phyloP scores from a whole-genome alignment of 2,113 vertebrate genomes.

The Irena cyanogastra region DNA sequence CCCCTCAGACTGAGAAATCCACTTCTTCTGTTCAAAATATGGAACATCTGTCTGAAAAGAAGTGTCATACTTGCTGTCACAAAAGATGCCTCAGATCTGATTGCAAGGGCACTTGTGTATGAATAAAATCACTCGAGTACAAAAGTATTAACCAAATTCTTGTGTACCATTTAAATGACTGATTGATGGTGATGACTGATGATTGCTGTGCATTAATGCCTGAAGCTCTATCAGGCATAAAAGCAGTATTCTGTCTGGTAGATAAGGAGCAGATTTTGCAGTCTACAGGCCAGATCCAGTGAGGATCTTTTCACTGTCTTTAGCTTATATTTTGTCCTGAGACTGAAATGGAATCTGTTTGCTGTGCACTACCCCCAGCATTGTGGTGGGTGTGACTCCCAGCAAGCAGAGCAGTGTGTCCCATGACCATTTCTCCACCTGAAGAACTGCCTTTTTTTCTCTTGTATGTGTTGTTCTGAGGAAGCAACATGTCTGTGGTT shows the following conservation, averaged over 20 bases:
- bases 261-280: background rate
- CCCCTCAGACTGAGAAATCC: background rate
- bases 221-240: background rate
- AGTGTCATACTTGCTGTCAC: background rate
- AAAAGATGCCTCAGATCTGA: slow-evolving; percentile 42
- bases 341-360: background rate
- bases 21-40: background rate
- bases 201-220: background rate
- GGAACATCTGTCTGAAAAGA: slow-evolving; percentile 24
- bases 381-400: accelerated
- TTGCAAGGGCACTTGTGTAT: slow-evolving; percentile 47
- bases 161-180: slow-evolving; percentile 36
- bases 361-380: background rate
- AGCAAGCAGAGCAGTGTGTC: background rate
- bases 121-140: slow-evolving; percentile 35
- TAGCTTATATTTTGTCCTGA: background rate
- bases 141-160: slow-evolving; percentile 26
- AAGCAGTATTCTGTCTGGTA: background rate
- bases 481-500: background rate
- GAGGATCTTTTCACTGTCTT: background rate
- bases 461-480: accelerated
- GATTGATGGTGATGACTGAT: slow-evolving; percentile 29
- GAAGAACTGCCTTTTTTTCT: background rate
- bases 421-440: background rate
- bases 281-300: background rate